These are phyloP conservation scores for Orchestia grillus DNA, from an alignment of 1,140 invertebrate species.

Conservation along the genomic window DNA sequence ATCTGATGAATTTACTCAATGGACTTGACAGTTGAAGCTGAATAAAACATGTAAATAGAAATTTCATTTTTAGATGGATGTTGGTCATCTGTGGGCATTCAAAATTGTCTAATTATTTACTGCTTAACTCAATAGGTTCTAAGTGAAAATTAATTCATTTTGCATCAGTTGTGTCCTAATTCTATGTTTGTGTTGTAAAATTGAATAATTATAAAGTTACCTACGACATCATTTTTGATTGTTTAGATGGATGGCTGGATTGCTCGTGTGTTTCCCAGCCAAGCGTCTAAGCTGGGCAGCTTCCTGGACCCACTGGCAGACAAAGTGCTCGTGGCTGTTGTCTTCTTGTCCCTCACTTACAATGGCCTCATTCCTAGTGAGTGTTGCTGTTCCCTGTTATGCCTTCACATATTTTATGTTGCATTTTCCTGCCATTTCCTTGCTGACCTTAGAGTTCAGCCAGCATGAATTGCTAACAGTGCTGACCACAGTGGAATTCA, in stretches of 20 bases:
- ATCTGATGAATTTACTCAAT: background rate
- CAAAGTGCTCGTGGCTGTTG: constrained; percentile 90
- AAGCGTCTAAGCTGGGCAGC: constrained; percentile 91
- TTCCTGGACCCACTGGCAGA: constrained; percentile 98
- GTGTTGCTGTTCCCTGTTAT: background rate
- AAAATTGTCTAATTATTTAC: background rate
- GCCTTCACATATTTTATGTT: background rate
- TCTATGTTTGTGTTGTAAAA: background rate
- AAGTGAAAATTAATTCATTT: background rate
- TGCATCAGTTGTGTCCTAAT: background rate
- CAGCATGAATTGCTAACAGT: no score
- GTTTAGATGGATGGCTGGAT: constrained; percentile 94
- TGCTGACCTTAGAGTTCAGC: background rate
- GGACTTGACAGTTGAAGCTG: background rate
- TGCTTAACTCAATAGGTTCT: background rate
- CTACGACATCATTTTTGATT: constrained; percentile 41
- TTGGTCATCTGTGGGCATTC: background rate
- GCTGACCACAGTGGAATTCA: no score
- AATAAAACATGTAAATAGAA: background rate
- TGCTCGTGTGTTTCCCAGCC: constrained; percentile 89
- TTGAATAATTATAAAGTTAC: no score
- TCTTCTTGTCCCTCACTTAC: constrained; percentile 89
- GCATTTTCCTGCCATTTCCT: background rate
- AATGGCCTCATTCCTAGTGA: constrained; percentile 83
- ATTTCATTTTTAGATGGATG: background rate